Evolutionary conservation across 2,888 invertebrate genomes (phyloP).

Genomic region (Andrena chrysosceles): DNA sequence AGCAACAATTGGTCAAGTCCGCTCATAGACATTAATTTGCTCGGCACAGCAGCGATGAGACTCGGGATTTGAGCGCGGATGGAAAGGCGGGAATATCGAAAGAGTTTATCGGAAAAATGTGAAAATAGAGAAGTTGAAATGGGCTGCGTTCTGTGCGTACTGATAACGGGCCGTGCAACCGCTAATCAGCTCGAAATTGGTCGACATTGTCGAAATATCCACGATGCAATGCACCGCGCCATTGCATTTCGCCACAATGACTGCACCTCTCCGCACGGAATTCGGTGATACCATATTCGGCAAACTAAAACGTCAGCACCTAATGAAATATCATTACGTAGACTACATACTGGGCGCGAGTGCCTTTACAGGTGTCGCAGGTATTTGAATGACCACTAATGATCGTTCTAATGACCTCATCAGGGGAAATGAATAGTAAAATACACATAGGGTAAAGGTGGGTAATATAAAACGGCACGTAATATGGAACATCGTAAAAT

Average conservation of each 20-base stretch:
- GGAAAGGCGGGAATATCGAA: neutral
- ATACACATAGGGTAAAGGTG: no score
- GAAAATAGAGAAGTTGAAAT: slow-evolving; percentile 9
- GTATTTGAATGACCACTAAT: no score
- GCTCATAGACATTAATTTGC: neutral
- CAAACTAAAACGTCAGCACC: slow-evolving; percentile 30
- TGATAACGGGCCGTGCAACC: slow-evolving; percentile 23
- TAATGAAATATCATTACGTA: slow-evolving; percentile 5
- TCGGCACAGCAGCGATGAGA: neutral
- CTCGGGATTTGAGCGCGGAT: neutral
- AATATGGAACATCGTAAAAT: no score
- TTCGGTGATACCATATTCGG: slow-evolving; percentile 11
- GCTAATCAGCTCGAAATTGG: slow-evolving; percentile 48
- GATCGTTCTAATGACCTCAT: no score
- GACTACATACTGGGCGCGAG: no score
- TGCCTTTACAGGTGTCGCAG: no score
- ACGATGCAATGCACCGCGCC: slow-evolving; percentile 1
- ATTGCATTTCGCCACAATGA: slow-evolving; percentile 31
- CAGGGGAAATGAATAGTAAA: no score
- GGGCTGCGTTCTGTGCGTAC: neutral
- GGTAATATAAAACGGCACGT: no score
- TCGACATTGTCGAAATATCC: slow-evolving; percentile 43
- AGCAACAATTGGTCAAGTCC: slow-evolving; percentile 1
- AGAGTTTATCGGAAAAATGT: slow-evolving; percentile 13
- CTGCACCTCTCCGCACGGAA: slow-evolving; percentile 22